Base-by-base conservation (phyloP, 2,113 vertebrate species). In the Sminthopsis crassicaudata region DNA sequence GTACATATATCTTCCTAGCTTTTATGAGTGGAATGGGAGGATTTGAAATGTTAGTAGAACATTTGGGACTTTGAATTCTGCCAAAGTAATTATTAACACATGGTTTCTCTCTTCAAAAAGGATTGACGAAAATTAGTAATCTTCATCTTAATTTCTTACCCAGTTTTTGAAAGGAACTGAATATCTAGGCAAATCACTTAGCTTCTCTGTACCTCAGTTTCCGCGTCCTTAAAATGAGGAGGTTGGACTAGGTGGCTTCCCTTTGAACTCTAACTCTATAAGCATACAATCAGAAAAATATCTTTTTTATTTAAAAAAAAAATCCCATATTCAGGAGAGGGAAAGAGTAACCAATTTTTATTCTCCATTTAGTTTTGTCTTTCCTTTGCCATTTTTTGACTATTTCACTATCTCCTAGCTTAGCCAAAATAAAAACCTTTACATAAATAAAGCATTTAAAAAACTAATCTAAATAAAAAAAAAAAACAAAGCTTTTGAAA, bases 101-200 rank as follows among this genome's bases (percentile, higher is more conserved):
- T 96, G 4, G 46, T n/a, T 92, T 92, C 89, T 88, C 48, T 96
- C 26, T 57, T 96, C 27, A 95, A 91, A 95, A 51, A 97, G 48
- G 57, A 89, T 46, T 95, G 53, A 5, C 0, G 84, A 48, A 26
- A 0, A 0, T 93, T 94, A 96, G 46, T 54, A 24, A 76, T 67
- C 0, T 0, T 96, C 53, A 27, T 84, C 53, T n/a, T 46, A 50
- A 91, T 96, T 84, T 96, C 88, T 95, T 50, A 7, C 2, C 51
- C 12, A 0, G 46, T 8, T 88, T 93, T 94, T 96, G 91, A 1
- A 53, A 1, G 93, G 94, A 57, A 91, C 57, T 92, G 84, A 23
- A 0, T 94, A 88, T 91, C 91, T 90, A 93, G n/a, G 2, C 6
- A 76, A 76, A 16, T 42, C 36, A 22, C 36, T n/a, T 76, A 36